These are phyloP conservation scores for Myotis vivesi DNA, from an alignment of 2,797 vertebrate genomes.

Conservation along the genomic window DNA sequence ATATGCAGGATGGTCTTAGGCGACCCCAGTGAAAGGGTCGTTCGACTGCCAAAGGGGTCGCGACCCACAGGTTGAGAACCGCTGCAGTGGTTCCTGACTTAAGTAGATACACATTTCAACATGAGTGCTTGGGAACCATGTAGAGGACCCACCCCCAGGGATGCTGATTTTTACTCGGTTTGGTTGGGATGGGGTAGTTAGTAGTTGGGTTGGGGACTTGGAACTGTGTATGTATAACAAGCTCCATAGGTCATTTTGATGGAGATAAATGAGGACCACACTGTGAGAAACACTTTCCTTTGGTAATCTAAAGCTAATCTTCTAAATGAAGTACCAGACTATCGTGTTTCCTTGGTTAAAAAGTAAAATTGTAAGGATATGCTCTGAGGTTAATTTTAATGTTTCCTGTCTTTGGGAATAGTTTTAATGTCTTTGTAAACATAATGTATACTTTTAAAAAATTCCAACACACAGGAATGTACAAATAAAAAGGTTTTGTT, in stretches of 20 bases:
- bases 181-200: not conserved
- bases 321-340: not conserved
- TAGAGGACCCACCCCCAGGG: not conserved
- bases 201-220: not conserved
- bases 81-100: not conserved
- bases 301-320: not conserved
- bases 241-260: not conserved
- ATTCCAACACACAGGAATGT: not conserved
- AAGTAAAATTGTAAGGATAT: not conserved
- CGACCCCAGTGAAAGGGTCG: too few species aligned
- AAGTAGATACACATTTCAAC: not conserved
- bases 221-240: not conserved
- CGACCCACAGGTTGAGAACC: too few species aligned
- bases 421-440: slow-evolving; percentile 8
- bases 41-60: too few species aligned
- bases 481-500: not conserved
- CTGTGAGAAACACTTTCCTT: not conserved
- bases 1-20: too few species aligned
- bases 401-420: not conserved
- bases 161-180: not conserved
- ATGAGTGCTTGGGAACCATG: not conserved
- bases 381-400: not conserved
- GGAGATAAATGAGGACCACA: not conserved
- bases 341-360: not conserved
- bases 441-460: not conserved